Conservation (phyloP, 1,140 invertebrate species). For the Trichonephila inaurata region DNA sequence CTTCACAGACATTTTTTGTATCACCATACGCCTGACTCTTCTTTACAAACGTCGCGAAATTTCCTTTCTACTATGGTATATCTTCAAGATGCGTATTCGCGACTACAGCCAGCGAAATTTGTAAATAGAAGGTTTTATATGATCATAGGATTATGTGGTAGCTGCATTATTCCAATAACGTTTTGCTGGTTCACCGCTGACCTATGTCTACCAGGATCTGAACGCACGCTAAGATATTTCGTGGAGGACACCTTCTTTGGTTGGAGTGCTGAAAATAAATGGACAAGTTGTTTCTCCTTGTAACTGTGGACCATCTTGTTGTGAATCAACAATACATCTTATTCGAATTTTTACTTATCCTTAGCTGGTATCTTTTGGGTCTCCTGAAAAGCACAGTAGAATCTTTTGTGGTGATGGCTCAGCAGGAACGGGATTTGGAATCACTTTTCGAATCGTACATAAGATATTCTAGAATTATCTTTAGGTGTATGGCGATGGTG, state of each 20-base stretch:
- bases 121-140: not conserved
- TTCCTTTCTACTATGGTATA: not conserved
- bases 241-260: slow-evolving; percentile 3
- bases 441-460: not conserved
- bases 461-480: not conserved
- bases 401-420: not conserved
- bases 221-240: not conserved
- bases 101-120: not conserved
- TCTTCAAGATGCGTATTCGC: not conserved
- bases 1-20: not conserved
- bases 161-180: not conserved
- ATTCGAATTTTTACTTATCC: slow-evolving; percentile 15
- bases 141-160: not conserved
- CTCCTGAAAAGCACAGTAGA: not conserved
- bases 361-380: slow-evolving; percentile 12
- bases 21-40: not conserved
- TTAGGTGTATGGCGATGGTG: not conserved
- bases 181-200: not conserved
- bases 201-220: not conserved
- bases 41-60: not conserved
- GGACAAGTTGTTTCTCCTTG: not conserved
- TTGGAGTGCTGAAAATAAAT: slow-evolving; percentile 24
- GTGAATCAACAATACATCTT: slow-evolving; percentile 23
- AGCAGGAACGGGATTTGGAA: not conserved
- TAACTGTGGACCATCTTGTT: not conserved